Conservation (phyloP, 2,888 invertebrate genomes). For the Fissipunctia ypsillon region DNA sequence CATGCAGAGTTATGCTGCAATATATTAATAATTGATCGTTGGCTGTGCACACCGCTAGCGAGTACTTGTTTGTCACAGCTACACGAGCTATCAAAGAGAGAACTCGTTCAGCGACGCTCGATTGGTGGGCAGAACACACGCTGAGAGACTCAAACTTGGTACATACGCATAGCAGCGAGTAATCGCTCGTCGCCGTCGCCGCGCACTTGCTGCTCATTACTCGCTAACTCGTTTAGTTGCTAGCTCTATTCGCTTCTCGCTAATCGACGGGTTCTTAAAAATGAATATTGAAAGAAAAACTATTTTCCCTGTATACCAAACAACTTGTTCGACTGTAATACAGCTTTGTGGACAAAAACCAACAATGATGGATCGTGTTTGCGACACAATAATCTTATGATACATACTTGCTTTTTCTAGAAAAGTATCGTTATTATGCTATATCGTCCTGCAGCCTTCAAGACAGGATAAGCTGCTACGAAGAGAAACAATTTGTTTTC, state of each 20-base stretch:
- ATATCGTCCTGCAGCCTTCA: constrained; percentile 24
- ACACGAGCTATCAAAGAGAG: neutral
- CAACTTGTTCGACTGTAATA: constrained; percentile 29
- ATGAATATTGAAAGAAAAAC: neutral
- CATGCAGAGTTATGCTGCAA: too few species aligned
- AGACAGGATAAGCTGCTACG: constrained; percentile 42
- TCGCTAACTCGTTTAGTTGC: neutral
- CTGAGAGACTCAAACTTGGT: neutral
- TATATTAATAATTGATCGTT: too few species aligned
- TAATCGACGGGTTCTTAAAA: too few species aligned
- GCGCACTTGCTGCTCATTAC: neutral
- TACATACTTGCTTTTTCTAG: constrained; percentile 34
- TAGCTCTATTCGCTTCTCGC: neutral
- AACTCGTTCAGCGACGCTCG: neutral
- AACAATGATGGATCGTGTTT: constrained; percentile 72
- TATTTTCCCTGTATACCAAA: neutral
- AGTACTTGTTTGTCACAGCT: neutral
- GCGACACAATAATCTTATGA: constrained; percentile 59
- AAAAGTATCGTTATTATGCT: constrained; percentile 45
- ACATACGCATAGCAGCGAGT: neutral
- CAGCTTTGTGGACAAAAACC: constrained; percentile 69
- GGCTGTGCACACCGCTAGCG: neutral
- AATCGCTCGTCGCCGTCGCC: neutral
- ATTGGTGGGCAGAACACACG: neutral
- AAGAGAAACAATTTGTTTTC: constrained; percentile 39